Conservation (phyloP, 2,113 vertebrate species). For the Ivindomyrus marchei region DNA sequence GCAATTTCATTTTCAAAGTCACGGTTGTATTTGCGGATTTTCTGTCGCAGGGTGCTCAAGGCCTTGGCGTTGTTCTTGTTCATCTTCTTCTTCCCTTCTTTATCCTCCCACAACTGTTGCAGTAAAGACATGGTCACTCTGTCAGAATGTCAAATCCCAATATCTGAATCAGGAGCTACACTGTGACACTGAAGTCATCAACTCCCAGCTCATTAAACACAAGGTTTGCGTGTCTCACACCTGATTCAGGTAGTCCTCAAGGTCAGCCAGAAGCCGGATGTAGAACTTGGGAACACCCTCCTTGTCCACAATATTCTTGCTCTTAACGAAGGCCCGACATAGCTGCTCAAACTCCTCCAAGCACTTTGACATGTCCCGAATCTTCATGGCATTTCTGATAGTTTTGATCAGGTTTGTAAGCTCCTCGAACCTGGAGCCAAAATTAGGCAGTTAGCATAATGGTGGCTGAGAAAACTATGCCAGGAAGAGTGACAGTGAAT, state of each 20-base stretch:
- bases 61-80: conserved; percentile 90
- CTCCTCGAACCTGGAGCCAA: conserved; percentile 74
- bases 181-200: not conserved
- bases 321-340: conserved; percentile 79
- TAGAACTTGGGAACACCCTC: conserved; percentile 82
- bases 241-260: conserved; percentile 85
- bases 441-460: not conserved
- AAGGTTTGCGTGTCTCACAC: conserved; percentile 39
- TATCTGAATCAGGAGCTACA: not conserved
- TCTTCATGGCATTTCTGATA: conserved; percentile 91
- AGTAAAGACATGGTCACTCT: not conserved
- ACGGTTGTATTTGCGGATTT: conserved; percentile 86
- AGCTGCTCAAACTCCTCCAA: conserved; percentile 86
- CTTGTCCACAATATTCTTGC: conserved; percentile 85
- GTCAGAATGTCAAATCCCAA: not conserved
- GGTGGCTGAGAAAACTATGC: not conserved
- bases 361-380: conserved; percentile 83
- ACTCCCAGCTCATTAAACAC: not conserved
- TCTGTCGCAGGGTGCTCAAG: conserved; percentile 79
- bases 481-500: not conserved
- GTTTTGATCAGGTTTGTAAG: conserved; percentile 84
- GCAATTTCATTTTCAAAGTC: conserved; percentile 75
- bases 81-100: conserved; percentile 90
- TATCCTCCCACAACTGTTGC: conserved; percentile 80
- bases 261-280: conserved; percentile 76